These are phyloP conservation scores for Chrysaora quinquecirrha DNA, from an alignment of 30 jellyfish, hydroid and myxozoan genomes.

Conservation along the genomic window DNA sequence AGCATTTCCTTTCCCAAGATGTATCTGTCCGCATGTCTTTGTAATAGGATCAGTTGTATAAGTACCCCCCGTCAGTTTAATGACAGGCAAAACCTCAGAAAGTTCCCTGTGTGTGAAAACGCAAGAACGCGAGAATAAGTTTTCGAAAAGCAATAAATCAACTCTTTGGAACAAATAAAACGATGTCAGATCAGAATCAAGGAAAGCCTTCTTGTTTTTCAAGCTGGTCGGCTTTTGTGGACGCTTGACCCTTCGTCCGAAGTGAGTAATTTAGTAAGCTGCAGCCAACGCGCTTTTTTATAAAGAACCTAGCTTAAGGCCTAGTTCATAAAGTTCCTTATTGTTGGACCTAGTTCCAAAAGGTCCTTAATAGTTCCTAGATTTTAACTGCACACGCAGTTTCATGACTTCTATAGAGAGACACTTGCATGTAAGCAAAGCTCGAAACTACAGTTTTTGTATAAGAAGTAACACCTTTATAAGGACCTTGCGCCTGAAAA, in stretches of 20 bases:
- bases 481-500: background rate
- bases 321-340: no score
- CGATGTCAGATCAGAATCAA: conserved; percentile 19
- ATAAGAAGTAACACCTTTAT: background rate
- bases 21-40: background rate
- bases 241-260: conserved; percentile 68
- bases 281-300: no score
- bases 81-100: background rate
- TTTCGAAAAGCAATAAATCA: background rate
- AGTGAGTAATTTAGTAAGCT: conserved; percentile 11
- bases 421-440: no score
- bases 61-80: background rate
- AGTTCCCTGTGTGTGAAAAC: background rate
- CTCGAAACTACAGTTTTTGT: no score
- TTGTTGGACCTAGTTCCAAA: background rate
- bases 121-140: background rate
- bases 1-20: background rate
- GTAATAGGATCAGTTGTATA: background rate
- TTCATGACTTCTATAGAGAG: no score
- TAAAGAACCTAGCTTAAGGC: no score
- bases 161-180: background rate
- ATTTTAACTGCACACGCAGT: background rate
- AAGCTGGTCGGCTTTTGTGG: conserved; percentile 66
- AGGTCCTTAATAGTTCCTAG: background rate
- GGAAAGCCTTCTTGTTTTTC: conserved; percentile 60